Percentiles rank a stretch among this genome's conserved stretches.
Evolutionary conservation across 2,797 vertebrate genomes (phyloP).

Genomic region (Borostomias antarcticus): DNA sequence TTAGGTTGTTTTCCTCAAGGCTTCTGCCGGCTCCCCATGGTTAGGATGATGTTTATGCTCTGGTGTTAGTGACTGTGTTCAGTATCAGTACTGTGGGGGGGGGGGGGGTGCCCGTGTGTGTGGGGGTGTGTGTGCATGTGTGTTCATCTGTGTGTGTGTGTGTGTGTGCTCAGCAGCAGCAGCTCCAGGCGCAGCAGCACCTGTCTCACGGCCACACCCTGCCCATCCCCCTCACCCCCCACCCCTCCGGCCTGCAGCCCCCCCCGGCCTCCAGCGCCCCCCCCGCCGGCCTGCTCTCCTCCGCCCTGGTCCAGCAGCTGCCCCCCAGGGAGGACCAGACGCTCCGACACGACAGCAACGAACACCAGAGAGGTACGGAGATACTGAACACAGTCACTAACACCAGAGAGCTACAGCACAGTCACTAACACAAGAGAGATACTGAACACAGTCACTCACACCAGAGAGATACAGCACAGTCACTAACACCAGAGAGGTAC

Average conservation of each 20-base stretch:
- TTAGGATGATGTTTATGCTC: too few species aligned
- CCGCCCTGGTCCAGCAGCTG: slow-evolving; percentile 88
- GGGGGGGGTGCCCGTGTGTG: slow-evolving; percentile 31
- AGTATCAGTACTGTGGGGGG: background rate
- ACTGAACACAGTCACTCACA: too few species aligned
- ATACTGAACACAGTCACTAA: too few species aligned
- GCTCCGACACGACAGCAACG: slow-evolving; percentile 84
- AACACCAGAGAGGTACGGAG: slow-evolving; percentile 94
- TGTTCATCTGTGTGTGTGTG: background rate
- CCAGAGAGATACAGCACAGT: too few species aligned
- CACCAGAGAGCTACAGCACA: too few species aligned
- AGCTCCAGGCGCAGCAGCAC: slow-evolving; percentile 96
- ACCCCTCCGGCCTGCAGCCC: slow-evolving; percentile 89
- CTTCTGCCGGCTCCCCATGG: too few species aligned
- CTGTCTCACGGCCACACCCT: slow-evolving; percentile 92
- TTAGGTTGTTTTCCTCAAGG: too few species aligned
- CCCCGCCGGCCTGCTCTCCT: slow-evolving; percentile 89
- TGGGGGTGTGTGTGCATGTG: background rate
- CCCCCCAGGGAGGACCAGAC: slow-evolving; percentile 94
- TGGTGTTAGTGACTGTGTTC: slow-evolving; percentile 6
- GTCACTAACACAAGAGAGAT: too few species aligned
- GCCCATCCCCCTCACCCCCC: slow-evolving; percentile 88
- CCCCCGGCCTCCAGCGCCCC: slow-evolving; percentile 86
- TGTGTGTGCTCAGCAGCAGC: slow-evolving; percentile 86
- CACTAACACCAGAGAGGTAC: too few species aligned